Evolutionary conservation across 2,797 vertebrate genomes (phyloP), one percentile per base, ranked within the genome.

Genomic region (Anabas testudineus): DNA sequence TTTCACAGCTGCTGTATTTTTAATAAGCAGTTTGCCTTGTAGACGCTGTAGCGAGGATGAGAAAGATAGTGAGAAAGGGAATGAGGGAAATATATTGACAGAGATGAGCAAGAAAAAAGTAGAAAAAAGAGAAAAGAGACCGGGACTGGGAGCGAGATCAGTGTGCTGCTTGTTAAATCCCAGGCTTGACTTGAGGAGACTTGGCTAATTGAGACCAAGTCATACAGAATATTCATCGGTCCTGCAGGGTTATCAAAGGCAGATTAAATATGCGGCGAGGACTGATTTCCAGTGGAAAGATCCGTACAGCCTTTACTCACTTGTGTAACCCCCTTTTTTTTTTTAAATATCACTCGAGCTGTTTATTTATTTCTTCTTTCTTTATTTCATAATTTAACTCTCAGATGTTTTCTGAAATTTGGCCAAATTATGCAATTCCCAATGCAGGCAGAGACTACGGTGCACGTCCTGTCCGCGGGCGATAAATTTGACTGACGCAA

Each of bases 201-300:
- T 71, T 63, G 34, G 66, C 76, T 88, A 84, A 90, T 67, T 81
- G 73, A 88, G 79, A 84, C 82, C 55, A 74, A 78, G 76, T 72
- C 82, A 85, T 66, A 81, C 68, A 84, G 84, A 85, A 90, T 86
- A 86, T 90, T 82, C 73, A 91, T 86, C 80, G 71, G 65, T 67
- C 80, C 73, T 80, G 67, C 62, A 62, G 83, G 45, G 51, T 76
- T 68, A 79, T 81, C 77, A 89, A 82, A 87, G 76, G 67, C 81
- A 62, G 54, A 89, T 85, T 64, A 81, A 78, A 83, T 65, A 82
- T 88, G 80, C 26, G 41, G 43, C 28, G 53, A 66, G 58, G 34
- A 63, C 66, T 67, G 76, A 76, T 80, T 84, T 88, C 67, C 55
- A 78, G 63, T 62, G 68, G 75, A 81, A 71, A 45, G 12, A 46